Percentiles rank a stretch among this genome's conserved stretches.
phyloP scores from a whole-genome alignment of 2,797 vertebrate species.

The Antrozous pallidus region DNA sequence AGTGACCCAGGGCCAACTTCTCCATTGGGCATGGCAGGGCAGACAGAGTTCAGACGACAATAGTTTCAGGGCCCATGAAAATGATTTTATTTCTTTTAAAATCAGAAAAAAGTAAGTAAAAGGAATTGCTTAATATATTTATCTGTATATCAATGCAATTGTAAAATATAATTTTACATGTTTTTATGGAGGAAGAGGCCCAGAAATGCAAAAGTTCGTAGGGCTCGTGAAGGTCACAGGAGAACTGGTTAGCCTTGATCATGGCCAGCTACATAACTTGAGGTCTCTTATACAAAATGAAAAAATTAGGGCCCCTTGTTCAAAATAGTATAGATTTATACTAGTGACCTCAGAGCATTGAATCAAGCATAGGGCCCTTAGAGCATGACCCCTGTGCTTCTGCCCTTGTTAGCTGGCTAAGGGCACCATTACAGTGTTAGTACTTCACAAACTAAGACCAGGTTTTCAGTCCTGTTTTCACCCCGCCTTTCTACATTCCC shows the following conservation, averaged over 20 bases:
- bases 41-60: not conserved
- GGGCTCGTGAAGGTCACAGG: not conserved
- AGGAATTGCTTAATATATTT: not conserved
- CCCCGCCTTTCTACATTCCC: not conserved
- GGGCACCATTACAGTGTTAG: not conserved
- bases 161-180: not conserved
- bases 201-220: not conserved
- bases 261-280: not conserved
- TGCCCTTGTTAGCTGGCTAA: not conserved
- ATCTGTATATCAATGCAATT: not conserved
- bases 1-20: not conserved
- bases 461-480: not conserved
- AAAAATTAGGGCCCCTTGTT: not conserved
- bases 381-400: not conserved
- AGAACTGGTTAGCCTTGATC: not conserved
- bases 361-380: not conserved
- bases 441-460: not conserved
- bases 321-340: not conserved
- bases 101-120: not conserved
- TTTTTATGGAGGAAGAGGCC: not conserved
- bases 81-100: constrained; percentile 1
- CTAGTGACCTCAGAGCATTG: not conserved
- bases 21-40: not conserved
- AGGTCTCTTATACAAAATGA: not conserved
- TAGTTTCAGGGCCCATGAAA: not conserved